Conservation (phyloP, 2,888 invertebrate species). For the Phyllotreta striolata region DNA sequence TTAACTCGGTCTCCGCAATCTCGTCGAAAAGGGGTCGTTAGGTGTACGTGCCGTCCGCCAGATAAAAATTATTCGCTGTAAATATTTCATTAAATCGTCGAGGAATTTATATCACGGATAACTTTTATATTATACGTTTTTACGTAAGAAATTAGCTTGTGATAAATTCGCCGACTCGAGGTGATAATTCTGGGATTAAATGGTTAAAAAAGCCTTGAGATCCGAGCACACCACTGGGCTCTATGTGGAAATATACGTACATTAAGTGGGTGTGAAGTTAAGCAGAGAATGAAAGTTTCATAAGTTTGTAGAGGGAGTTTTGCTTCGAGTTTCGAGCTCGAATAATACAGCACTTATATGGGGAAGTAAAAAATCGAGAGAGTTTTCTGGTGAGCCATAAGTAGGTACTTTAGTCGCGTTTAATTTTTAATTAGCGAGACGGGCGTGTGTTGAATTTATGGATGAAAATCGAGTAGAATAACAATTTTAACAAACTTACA, state of each 20-base stretch:
- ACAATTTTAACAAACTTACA: too few species aligned
- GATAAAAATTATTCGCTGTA: conserved; percentile 9
- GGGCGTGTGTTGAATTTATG: too few species aligned
- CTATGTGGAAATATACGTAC: background rate
- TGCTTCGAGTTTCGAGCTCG: conserved; percentile 2
- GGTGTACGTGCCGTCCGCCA: background rate
- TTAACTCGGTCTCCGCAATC: background rate
- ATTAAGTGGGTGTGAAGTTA: conserved; percentile 14
- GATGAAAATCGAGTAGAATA: too few species aligned
- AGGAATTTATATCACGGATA: too few species aligned
- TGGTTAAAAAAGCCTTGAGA: too few species aligned
- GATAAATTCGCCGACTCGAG: too few species aligned
- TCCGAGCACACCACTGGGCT: too few species aligned
- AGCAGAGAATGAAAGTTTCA: conserved; percentile 13
- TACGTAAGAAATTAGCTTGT: too few species aligned
- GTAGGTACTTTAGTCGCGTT: background rate
- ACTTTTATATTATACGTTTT: too few species aligned
- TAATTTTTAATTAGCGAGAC: too few species aligned
- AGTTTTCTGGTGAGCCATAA: conserved; percentile 4
- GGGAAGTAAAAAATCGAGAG: conserved; percentile 13
- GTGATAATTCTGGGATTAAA: too few species aligned
- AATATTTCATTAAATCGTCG: conserved; percentile 11
- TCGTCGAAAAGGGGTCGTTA: conserved; percentile 3
- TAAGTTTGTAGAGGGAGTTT: conserved; percentile 13
- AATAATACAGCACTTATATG: background rate